These are phyloP conservation scores for Limonius californicus DNA, from an alignment of 1,140 invertebrate species.

Conservation along the genomic window DNA sequence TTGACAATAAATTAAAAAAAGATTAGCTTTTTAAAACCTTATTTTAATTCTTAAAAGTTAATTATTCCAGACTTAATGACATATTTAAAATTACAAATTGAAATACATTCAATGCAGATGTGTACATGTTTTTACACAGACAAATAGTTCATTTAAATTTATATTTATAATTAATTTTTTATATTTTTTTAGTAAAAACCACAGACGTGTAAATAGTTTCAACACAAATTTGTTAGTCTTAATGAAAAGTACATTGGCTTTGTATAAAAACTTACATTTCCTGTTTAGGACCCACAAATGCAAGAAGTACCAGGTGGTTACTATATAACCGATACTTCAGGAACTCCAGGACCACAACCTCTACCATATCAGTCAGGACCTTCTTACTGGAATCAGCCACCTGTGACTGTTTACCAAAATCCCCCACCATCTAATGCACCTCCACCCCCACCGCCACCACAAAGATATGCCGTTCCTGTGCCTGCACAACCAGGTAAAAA, in stretches of 20 bases:
- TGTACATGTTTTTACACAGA: too few relatives aligned
- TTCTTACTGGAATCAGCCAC: constrained; percentile 31
- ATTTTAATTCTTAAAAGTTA: too few relatives aligned
- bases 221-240: too few relatives aligned
- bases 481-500: constrained; percentile 13
- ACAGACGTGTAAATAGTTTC: too few relatives aligned
- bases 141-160: too few relatives aligned
- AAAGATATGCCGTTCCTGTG: constrained; percentile 20
- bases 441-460: constrained; percentile 27
- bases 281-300: constrained; percentile 15
- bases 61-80: too few relatives aligned
- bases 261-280: not conserved
- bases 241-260: not conserved
- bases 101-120: too few relatives aligned
- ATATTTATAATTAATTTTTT: too few relatives aligned
- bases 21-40: too few relatives aligned
- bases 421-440: not conserved
- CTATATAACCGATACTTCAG: constrained; percentile 28
- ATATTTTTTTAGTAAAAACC: too few relatives aligned
- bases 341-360: constrained; percentile 25
- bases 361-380: constrained; percentile 15
- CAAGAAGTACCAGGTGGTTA: constrained; percentile 24
- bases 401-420: constrained; percentile 34
- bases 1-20: too few relatives aligned
- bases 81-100: too few relatives aligned